Conservation (phyloP, 2,888 invertebrate species). For the Sarcophaga caerulescens region DNA sequence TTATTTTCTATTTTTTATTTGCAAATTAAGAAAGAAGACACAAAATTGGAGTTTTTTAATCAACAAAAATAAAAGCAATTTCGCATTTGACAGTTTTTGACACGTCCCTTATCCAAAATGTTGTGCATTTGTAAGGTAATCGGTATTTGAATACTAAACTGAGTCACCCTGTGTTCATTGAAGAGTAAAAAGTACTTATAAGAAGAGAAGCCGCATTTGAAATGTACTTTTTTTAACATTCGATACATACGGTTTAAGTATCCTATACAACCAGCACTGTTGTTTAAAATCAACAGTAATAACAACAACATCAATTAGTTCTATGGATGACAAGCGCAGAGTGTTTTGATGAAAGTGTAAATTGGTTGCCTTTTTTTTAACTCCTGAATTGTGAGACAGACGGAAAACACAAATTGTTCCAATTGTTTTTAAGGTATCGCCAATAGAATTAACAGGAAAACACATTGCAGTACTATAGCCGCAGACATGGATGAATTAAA, state of each 20-base stretch:
- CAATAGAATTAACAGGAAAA: neutral
- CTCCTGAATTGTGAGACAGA: neutral
- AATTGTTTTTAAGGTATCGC: neutral
- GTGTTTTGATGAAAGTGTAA: neutral
- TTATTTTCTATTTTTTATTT: conserved; percentile 68
- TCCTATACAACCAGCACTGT: neutral
- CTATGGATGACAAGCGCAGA: neutral
- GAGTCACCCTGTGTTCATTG: conserved; percentile 18
- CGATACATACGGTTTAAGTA: neutral
- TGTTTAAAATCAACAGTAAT: neutral
- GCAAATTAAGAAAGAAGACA: neutral
- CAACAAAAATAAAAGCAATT: conserved; percentile 3
- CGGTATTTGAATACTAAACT: neutral
- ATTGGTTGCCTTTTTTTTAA: too few relatives aligned
- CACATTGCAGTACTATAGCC: neutral
- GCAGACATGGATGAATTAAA: conserved; percentile 78
- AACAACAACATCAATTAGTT: neutral
- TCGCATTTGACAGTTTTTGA: conserved; percentile 51
- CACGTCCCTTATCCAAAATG: conserved; percentile 55
- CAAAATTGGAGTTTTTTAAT: conserved; percentile 3
- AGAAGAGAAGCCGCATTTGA: neutral
- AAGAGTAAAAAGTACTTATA: neutral
- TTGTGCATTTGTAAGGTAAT: conserved; percentile 21
- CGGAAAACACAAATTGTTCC: neutral
- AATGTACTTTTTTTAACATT: neutral